Percentiles rank a stretch among this genome's conserved stretches.
Conservation (phyloP, 2,888 invertebrate genomes). For the Cantharis rufa region DNA sequence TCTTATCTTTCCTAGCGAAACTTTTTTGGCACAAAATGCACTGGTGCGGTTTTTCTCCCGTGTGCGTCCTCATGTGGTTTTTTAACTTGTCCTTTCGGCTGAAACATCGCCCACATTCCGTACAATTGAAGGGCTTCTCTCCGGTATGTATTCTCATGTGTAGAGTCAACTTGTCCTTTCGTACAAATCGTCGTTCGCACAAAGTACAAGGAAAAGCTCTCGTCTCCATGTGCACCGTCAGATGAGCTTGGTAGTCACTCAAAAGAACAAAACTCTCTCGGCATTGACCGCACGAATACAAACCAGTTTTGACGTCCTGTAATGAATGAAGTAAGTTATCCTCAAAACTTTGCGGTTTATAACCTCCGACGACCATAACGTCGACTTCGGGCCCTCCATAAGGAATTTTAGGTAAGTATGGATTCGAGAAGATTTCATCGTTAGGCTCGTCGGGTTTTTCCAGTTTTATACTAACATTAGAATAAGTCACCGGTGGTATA, state of each 20-base stretch:
- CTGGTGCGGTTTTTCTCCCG: constrained; percentile 20
- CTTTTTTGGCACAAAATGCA: constrained; percentile 21
- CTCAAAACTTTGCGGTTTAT: neutral
- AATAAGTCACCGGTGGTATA: neutral
- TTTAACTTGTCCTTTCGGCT: constrained; percentile 20
- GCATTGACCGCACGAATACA: constrained; percentile 3
- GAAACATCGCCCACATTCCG: constrained; percentile 10
- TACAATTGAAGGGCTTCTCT: constrained; percentile 19
- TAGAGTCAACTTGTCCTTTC: constrained; percentile 16
- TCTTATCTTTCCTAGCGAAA: constrained; percentile 16
- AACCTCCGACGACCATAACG: constrained; percentile 8
- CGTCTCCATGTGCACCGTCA: constrained; percentile 1
- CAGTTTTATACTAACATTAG: neutral
- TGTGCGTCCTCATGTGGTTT: constrained; percentile 19
- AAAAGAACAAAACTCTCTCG: neutral
- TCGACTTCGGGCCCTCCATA: constrained; percentile 14
- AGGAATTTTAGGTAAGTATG: neutral
- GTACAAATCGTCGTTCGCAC: constrained; percentile 17
- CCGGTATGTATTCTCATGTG: constrained; percentile 24
- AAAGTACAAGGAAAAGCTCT: constrained; percentile 8
- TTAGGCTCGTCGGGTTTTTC: neutral
- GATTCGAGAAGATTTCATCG: neutral
- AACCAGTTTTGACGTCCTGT: neutral
- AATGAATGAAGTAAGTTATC: neutral
- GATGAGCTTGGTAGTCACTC: constrained; percentile 1